Evolutionary conservation across 1,140 invertebrate genomes (phyloP), one percentile per base, ranked within the genome.

Genomic region (Drosophila ohnishii): DNA sequence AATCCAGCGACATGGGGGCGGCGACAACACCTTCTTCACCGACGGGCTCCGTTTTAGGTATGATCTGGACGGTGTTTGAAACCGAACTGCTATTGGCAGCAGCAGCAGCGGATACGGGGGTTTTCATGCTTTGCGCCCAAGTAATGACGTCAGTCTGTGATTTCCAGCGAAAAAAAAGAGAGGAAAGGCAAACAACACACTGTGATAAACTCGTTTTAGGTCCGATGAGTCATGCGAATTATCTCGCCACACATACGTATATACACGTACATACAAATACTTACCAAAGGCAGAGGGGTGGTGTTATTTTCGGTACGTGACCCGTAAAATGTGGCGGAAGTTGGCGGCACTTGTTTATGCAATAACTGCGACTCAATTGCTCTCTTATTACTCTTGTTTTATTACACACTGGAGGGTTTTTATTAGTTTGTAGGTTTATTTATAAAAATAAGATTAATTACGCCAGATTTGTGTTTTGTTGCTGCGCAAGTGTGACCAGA

Each of bases 11-110:
- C 69, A 71, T 71, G n/a, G 65, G n/a, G 7, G 40, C 51, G 28
- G 48, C 48, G 7, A 16, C 48, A 55, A 22, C 77, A 22, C 61
- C 69, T 37, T 89, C 80, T 28, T 89, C 85, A 13, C 56, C 63
- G 30, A 80, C 55, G 45, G 85, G 85, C 16, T 88, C 85, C 4
- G 85, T 89, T 65, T 88, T 88, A 10, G 85, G 85, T 59, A 88
- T 65, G 58, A 88, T 81, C 56, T 58, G 60, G 28, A 78, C 45
- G 45, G 64, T 64, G 48, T 61, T 50, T 35, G 67, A 25, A 22
- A 34, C 44, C 8, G 69, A 48, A 71, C 51, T 71, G 69, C 32
- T 47, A 9, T 28, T 28, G 45, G 63, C 69, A 50, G 65, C 64
- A 28, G 80, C 56, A 42, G 79, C 73, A n/a, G 78, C 82, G 58